Evolutionary conservation across 1,140 invertebrate genomes (phyloP).

Genomic region (Drosophila suzukii): DNA sequence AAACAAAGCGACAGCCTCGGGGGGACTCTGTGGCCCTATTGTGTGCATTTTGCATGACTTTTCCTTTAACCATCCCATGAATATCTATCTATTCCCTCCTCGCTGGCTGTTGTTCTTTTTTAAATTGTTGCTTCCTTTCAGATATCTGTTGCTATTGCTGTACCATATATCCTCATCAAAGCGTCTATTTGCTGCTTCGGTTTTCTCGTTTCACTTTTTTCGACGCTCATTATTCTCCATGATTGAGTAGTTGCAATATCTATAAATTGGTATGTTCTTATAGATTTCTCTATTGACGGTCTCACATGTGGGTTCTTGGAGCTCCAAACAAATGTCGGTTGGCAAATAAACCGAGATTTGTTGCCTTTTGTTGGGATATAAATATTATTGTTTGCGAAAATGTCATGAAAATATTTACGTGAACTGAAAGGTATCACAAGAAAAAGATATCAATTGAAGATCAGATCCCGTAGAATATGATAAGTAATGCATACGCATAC

Average conservation of each 20-base stretch:
- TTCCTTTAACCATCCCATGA: slow-evolving; percentile 42
- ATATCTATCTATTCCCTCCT: slow-evolving; percentile 25
- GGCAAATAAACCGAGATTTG: slow-evolving; percentile 40
- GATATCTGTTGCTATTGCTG: slow-evolving; percentile 18
- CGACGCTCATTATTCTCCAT: slow-evolving; percentile 30
- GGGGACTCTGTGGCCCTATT: slow-evolving; percentile 45
- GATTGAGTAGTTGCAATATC: slow-evolving; percentile 45
- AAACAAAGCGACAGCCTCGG: slow-evolving; percentile 60
- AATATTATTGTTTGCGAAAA: slow-evolving; percentile 38
- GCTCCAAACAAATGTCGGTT: slow-evolving; percentile 30
- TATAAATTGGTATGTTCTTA: slow-evolving; percentile 50
- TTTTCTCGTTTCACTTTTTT: slow-evolving; percentile 27
- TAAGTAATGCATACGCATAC: background rate
- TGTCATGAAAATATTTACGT: slow-evolving; percentile 24
- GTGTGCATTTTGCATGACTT: slow-evolving; percentile 65
- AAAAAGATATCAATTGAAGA: background rate
- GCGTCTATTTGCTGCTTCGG: slow-evolving; percentile 35
- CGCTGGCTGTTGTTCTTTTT: slow-evolving; percentile 41
- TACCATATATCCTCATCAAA: slow-evolving; percentile 43
- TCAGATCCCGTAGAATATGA: background rate
- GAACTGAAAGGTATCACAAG: slow-evolving; percentile 1
- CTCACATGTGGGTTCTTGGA: slow-evolving; percentile 25
- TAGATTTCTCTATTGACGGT: slow-evolving; percentile 37
- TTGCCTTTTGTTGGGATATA: slow-evolving; percentile 10
- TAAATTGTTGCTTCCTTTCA: slow-evolving; percentile 47